Conservation (phyloP, 1,140 invertebrate species). For the Diuraphis noxia region DNA sequence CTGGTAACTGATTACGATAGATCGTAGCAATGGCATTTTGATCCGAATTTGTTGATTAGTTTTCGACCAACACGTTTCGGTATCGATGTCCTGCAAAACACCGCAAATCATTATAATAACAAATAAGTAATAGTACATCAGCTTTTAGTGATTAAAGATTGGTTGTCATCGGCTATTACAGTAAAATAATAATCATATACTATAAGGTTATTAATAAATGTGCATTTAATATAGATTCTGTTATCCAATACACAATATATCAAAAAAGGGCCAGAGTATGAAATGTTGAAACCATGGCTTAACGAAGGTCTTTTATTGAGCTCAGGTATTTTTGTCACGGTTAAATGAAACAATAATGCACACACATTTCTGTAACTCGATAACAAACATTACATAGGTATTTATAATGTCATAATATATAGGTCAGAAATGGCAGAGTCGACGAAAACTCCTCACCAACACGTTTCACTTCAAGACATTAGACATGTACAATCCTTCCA, state of each 20-base stretch:
- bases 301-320: conserved; percentile 52
- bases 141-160: too few relatives aligned
- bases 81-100: too few relatives aligned
- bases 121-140: too few relatives aligned
- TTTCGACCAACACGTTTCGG: too few relatives aligned
- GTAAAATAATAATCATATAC: background rate
- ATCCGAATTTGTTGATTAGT: too few relatives aligned
- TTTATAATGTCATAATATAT: conserved; percentile 52
- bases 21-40: too few relatives aligned
- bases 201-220: background rate
- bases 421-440: conserved; percentile 65
- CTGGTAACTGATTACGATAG: too few relatives aligned
- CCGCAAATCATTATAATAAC: too few relatives aligned
- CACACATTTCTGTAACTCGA: too few relatives aligned
- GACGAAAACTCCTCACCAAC: conserved; percentile 69
- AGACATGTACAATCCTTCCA: conserved; percentile 69
- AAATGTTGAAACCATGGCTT: conserved; percentile 48
- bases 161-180: background rate
- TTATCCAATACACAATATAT: conserved; percentile 52
- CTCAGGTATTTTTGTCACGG: conserved; percentile 28
- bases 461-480: conserved; percentile 73
- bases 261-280: conserved; percentile 53
- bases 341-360: background rate
- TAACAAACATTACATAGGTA: background rate
- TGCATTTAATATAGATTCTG: conserved; percentile 14